Percentiles rank a stretch among this genome's conserved stretches.
phyloP scores from a whole-genome alignment of 2,888 invertebrate genomes.

The Ophion ventricosus region DNA sequence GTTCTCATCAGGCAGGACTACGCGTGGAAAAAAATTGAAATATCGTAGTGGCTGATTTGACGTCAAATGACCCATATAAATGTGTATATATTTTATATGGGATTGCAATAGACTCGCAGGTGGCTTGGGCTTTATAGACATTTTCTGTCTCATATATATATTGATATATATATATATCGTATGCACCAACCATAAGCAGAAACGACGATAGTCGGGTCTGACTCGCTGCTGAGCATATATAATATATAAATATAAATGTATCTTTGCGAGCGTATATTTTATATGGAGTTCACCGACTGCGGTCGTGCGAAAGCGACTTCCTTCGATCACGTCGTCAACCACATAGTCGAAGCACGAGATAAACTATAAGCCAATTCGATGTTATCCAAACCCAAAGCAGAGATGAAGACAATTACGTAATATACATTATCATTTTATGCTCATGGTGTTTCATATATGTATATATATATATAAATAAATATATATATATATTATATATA shows the following conservation, averaged over 20 bases:
- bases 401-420: constrained; percentile 66
- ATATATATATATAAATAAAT: constrained; percentile 3
- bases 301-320: constrained; percentile 81
- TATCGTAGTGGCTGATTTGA: neutral
- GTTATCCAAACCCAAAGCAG: constrained; percentile 56
- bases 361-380: constrained; percentile 62
- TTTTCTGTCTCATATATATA: constrained; percentile 45
- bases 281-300: constrained; percentile 64
- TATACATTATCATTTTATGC: constrained; percentile 47
- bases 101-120: constrained; percentile 63
- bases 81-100: constrained; percentile 33
- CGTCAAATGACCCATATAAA: constrained; percentile 18
- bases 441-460: neutral
- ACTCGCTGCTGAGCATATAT: constrained; percentile 23
- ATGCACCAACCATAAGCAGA: constrained; percentile 59
- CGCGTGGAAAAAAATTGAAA: neutral
- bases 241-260: constrained; percentile 8
- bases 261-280: constrained; percentile 43
- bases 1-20: neutral
- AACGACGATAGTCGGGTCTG: constrained; percentile 58
- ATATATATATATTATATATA: constrained; percentile 5
- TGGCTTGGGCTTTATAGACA: constrained; percentile 64
- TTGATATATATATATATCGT: neutral
- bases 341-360: constrained; percentile 55
- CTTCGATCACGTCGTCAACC: constrained; percentile 70